These are phyloP conservation scores for Montipora efflorescens DNA, from an alignment of 64 coral and sea anemone species.

Conservation along the genomic window DNA sequence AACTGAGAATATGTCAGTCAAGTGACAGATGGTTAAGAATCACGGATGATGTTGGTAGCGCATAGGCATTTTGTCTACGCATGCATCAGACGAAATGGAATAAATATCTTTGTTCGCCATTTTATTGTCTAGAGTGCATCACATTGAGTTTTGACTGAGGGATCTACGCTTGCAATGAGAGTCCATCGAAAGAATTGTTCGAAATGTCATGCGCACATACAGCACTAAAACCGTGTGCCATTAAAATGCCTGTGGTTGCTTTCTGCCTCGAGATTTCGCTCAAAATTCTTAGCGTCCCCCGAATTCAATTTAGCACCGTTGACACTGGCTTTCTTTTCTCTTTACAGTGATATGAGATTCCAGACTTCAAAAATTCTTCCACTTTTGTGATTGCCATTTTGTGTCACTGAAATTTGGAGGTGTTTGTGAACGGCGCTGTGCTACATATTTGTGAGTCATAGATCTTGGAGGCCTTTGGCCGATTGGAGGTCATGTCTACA, in stretches of 20 bases:
- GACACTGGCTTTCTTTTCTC: too few species aligned
- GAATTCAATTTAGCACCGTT: too few species aligned
- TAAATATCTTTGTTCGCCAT: background rate
- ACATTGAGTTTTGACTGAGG: background rate
- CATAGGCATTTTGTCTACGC: background rate
- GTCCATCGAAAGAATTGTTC: background rate
- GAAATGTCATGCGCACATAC: too few species aligned
- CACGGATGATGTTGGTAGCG: background rate
- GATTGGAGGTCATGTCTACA: background rate
- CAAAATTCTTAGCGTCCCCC: too few species aligned
- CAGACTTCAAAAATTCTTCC: background rate
- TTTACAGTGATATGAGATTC: background rate
- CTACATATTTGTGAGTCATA: background rate
- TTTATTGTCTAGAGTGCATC: background rate
- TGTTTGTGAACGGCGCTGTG: too few species aligned
- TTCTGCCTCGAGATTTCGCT: too few species aligned
- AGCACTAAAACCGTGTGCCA: too few species aligned
- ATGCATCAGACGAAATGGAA: background rate
- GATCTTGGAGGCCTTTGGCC: background rate
- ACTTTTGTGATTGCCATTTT: too few species aligned
- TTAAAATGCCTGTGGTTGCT: too few species aligned
- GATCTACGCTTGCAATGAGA: background rate
- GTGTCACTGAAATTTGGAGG: too few species aligned
- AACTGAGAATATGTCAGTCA: constrained; percentile 20
- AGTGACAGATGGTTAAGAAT: constrained; percentile 17